Evolutionary conservation across 2,888 invertebrate species (phyloP).

Genomic region (Phaedon cochleariae): DNA sequence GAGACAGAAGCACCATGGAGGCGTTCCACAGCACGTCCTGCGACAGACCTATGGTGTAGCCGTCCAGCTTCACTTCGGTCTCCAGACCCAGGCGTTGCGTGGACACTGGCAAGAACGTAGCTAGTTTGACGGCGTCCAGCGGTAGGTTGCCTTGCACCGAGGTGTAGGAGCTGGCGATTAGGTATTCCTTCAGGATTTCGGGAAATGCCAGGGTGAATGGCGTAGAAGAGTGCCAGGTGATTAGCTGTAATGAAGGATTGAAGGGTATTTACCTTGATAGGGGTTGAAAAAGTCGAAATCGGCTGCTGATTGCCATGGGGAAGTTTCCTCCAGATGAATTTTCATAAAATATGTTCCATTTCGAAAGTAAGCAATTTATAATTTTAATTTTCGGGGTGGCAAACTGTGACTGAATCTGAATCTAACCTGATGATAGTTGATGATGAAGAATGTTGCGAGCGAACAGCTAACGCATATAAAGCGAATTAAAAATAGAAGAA

Average conservation of each 20-base stretch:
- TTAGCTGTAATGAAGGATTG: conserved; percentile 60
- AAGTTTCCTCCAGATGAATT: no score
- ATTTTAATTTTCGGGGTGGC: no score
- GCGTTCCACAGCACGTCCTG: conserved; percentile 84
- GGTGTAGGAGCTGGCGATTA: conserved; percentile 78
- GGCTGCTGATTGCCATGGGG: no score
- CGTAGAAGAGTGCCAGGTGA: conserved; percentile 70
- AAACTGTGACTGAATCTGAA: no score
- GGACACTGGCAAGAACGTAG: conserved; percentile 77
- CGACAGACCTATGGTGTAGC: conserved; percentile 69
- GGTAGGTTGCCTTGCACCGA: conserved; percentile 77
- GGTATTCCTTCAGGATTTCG: conserved; percentile 80
- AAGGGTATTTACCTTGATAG: no score
- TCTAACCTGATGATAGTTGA: no score
- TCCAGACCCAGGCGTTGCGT: conserved; percentile 68
- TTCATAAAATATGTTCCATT: no score
- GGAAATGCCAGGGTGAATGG: conserved; percentile 71
- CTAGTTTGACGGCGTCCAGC: conserved; percentile 73
- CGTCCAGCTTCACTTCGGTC: conserved; percentile 70
- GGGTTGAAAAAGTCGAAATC: no score
- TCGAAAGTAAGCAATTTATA: no score
- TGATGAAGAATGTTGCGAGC: no score
- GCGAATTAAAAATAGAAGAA: no score
- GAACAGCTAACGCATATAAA: no score
- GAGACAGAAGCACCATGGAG: conserved; percentile 83